Percentiles rank a stretch among this genome's conserved stretches.
Evolutionary conservation across 2,888 invertebrate genomes (phyloP).

Genomic region (Tubulanus polymorphus): DNA sequence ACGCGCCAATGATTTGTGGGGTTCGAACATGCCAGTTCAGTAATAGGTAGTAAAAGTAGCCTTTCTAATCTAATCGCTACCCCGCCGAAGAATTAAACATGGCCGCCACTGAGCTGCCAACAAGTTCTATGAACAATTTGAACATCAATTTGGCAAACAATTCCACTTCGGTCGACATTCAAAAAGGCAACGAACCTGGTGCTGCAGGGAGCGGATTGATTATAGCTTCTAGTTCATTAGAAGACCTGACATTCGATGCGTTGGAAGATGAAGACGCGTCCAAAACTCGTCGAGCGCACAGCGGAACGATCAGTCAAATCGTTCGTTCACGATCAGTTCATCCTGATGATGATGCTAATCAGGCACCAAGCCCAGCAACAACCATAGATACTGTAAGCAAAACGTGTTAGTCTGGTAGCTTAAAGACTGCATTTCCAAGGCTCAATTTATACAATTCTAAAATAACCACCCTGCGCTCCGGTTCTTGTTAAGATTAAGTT

Average conservation of each 20-base stretch:
- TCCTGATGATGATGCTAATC: neutral
- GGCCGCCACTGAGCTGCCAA: no score
- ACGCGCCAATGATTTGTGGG: no score
- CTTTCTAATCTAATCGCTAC: no score
- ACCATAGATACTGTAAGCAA: neutral
- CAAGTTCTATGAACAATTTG: no score
- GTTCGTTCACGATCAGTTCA: slow-evolving; percentile 1
- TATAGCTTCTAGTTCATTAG: slow-evolving; percentile 57
- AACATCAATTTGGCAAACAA: no score
- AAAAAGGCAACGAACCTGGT: slow-evolving; percentile 57
- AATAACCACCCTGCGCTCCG: neutral
- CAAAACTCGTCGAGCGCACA: neutral
- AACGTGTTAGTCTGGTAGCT: neutral
- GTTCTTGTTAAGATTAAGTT: neutral
- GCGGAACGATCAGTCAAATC: slow-evolving; percentile 5
- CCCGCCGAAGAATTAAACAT: no score
- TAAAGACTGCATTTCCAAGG: no score
- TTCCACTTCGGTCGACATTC: no score
- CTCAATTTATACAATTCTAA: neutral
- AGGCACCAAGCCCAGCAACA: neutral
- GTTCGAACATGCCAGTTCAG: no score
- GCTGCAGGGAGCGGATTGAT: slow-evolving; percentile 66
- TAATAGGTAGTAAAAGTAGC: no score
- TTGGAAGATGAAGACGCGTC: neutral
- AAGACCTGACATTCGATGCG: slow-evolving; percentile 34